Evolutionary conservation across 2,888 invertebrate species (phyloP).

Genomic region (Leptinotarsa peninsularis): DNA sequence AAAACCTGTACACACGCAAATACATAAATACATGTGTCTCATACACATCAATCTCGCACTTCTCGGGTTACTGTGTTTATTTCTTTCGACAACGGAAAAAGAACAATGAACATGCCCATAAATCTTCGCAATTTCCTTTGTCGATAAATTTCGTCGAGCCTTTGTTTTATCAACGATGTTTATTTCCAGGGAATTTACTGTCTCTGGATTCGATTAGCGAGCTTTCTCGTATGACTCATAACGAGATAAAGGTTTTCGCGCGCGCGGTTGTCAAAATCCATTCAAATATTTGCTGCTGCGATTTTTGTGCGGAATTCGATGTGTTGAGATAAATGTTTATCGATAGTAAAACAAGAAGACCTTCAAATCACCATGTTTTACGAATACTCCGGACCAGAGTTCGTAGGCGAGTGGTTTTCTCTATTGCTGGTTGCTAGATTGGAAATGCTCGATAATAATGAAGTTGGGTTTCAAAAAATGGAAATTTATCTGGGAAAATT

Average conservation of each 20-base stretch:
- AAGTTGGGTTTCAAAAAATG: no score
- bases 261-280: constrained; percentile 7
- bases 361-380: no score
- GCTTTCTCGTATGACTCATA: constrained; percentile 4
- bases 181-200: constrained; percentile 1
- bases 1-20: no score
- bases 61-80: no score
- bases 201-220: constrained; percentile 1
- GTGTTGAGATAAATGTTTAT: neutral
- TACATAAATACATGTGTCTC: no score
- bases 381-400: no score
- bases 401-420: no score
- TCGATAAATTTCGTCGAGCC: constrained; percentile 13
- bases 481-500: no score
- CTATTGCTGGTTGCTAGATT: no score
- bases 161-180: constrained; percentile 12
- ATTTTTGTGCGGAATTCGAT: neutral
- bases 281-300: neutral
- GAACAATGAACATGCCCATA: neutral
- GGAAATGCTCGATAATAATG: no score
- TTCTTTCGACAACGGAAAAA: neutral
- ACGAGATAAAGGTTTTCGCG: neutral
- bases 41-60: no score
- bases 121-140: neutral
- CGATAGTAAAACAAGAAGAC: neutral